Evolutionary conservation across 2,797 vertebrate genomes (phyloP).

Genomic region (Australoheros facetus): DNA sequence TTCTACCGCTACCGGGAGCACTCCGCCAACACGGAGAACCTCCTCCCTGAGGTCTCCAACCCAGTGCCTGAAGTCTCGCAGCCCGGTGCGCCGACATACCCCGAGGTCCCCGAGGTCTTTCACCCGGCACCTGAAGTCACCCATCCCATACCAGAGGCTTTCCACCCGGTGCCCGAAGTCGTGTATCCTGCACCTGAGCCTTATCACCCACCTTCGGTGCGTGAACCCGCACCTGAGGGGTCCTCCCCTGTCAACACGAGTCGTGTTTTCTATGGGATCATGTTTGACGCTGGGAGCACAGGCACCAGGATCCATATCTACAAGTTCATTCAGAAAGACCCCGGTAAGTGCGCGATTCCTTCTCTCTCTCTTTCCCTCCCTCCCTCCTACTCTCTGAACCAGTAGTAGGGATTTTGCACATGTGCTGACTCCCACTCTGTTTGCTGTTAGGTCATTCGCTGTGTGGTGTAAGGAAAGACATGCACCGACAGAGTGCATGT

Average conservation of each 20-base stretch:
- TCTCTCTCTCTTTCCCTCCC: constrained; percentile 10
- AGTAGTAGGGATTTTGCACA: constrained; percentile 26
- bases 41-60: constrained; percentile 78
- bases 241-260: constrained; percentile 75
- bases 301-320: constrained; percentile 98
- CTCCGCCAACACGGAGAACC: constrained; percentile 81
- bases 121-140: constrained; percentile 70
- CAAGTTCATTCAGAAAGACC: constrained; percentile 92
- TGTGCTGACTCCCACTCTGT: constrained; percentile 54
- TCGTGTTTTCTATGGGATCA: constrained; percentile 90
- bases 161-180: constrained; percentile 70
- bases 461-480: constrained; percentile 71
- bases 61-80: constrained; percentile 55
- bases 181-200: constrained; percentile 65
- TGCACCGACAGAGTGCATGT: constrained; percentile 46
- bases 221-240: constrained; percentile 43
- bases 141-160: constrained; percentile 65
- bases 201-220: constrained; percentile 25
- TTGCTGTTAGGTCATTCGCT: constrained; percentile 70
- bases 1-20: constrained; percentile 77
- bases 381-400: constrained; percentile 17
- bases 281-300: constrained; percentile 98
- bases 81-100: constrained; percentile 55
- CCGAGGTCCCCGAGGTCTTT: constrained; percentile 67
- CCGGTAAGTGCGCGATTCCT: constrained; percentile 79